Evolutionary conservation across 1,140 invertebrate species (phyloP).

Genomic region (Ganaspis sp.): DNA sequence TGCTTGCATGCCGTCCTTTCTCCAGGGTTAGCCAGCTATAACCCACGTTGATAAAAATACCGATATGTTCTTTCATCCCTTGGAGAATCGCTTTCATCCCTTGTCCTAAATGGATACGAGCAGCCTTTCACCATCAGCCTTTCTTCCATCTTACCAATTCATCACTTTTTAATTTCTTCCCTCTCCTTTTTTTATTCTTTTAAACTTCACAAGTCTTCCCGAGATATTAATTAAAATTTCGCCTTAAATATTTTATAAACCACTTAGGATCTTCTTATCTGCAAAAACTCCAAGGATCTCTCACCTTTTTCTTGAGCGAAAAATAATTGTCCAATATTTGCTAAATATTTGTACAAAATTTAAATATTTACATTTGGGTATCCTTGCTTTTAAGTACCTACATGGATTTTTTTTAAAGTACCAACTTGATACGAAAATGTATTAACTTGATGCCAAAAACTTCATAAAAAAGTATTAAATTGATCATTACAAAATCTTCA

Average conservation of each 20-base stretch:
- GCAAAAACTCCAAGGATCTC: background rate
- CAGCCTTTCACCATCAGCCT: background rate
- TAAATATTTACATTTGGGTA: too few relatives aligned
- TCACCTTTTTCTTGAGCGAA: background rate
- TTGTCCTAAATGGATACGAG: background rate
- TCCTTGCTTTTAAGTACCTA: too few relatives aligned
- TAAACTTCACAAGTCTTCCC: slow-evolving; percentile 21
- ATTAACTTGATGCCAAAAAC: too few relatives aligned
- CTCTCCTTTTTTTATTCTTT: background rate
- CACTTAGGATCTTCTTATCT: slow-evolving; percentile 21
- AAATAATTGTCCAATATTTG: too few relatives aligned
- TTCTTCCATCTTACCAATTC: background rate
- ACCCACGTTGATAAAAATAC: slow-evolving; percentile 43
- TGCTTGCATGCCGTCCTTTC: slow-evolving; percentile 9
- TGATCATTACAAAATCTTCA: too few relatives aligned
- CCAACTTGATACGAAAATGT: too few relatives aligned
- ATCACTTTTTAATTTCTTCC: slow-evolving; percentile 36
- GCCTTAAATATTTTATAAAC: slow-evolving; percentile 53
- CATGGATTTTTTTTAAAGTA: too few relatives aligned
- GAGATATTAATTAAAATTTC: slow-evolving; percentile 69
- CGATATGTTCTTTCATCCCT: slow-evolving; percentile 26
- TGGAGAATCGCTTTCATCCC: slow-evolving; percentile 2
- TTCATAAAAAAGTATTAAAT: too few relatives aligned
- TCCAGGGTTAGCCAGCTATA: background rate
- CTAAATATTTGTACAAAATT: too few relatives aligned